Conservation (phyloP, 2,888 invertebrate genomes). For the Pheosia tremula region DNA sequence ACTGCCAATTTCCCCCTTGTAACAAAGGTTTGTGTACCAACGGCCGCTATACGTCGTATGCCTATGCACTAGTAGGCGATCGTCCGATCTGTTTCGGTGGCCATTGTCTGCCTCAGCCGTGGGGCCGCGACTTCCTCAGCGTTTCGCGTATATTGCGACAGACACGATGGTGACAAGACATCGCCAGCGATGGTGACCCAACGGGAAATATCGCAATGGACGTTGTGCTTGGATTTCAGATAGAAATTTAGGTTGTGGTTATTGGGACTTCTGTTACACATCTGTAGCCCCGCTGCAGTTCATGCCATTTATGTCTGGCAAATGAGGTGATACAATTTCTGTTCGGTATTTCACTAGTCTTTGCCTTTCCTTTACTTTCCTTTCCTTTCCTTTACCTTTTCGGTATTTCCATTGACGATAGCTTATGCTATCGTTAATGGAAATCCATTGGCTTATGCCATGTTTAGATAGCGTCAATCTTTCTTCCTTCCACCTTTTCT, state of each 20-base stretch:
- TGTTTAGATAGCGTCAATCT: too few relatives aligned
- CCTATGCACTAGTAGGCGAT: constrained; percentile 16
- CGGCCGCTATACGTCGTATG: not conserved
- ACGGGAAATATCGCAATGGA: constrained; percentile 36
- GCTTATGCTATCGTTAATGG: too few relatives aligned
- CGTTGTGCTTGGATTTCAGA: constrained; percentile 25
- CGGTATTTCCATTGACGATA: too few relatives aligned
- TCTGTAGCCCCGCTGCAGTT: not conserved
- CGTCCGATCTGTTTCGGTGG: constrained; percentile 37
- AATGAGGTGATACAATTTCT: too few relatives aligned
- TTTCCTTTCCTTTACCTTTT: too few relatives aligned
- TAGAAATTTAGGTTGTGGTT: constrained; percentile 5
- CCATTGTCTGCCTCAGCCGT: constrained; percentile 29
- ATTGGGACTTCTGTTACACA: not conserved
- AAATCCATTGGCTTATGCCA: too few relatives aligned
- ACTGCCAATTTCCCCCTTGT: not conserved
- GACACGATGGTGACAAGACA: constrained; percentile 14
- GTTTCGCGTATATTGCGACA: constrained; percentile 3
- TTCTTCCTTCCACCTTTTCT: too few relatives aligned
- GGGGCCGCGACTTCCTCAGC: constrained; percentile 35
- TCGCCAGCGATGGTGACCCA: constrained; percentile 4
- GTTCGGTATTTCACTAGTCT: too few relatives aligned
- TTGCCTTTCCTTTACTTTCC: too few relatives aligned
- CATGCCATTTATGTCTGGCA: not conserved
- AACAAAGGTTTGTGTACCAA: not conserved